These are phyloP conservation scores for Crossaster papposus DNA, from an alignment of 53 echinoderm and acorn worm species.

Conservation along the genomic window DNA sequence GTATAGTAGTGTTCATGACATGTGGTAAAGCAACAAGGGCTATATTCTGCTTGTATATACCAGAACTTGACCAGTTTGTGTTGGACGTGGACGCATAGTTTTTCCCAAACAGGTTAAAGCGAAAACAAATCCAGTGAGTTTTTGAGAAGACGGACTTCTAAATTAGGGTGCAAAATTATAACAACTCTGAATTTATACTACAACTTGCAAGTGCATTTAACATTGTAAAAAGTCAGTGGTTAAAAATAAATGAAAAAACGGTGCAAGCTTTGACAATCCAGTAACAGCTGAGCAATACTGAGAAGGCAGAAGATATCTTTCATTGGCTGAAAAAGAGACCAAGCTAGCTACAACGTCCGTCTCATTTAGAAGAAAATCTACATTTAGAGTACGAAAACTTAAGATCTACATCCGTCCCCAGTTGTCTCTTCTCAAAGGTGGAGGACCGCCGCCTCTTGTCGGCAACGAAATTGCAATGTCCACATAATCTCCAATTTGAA, in stretches of 20 bases:
- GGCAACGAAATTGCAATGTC: constrained; percentile 96
- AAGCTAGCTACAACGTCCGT: background rate
- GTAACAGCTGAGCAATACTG: no score
- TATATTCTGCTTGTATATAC: no score
- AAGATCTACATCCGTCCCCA: constrained; percentile 59
- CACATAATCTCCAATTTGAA: constrained; percentile 92
- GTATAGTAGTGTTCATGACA: no score
- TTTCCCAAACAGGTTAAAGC: no score
- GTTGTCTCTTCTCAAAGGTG: constrained; percentile 49
- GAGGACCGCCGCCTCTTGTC: constrained; percentile 72
- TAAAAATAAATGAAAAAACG: no score
- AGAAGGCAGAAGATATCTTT: no score
- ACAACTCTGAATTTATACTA: background rate
- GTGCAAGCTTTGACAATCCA: no score
- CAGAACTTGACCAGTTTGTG: no score
- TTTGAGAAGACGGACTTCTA: background rate
- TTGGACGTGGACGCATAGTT: no score
- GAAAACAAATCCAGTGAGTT: background rate
- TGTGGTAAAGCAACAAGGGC: no score
- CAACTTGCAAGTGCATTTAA: no score
- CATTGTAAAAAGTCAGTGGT: no score
- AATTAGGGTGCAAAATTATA: background rate
- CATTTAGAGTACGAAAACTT: background rate
- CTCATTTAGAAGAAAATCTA: background rate
- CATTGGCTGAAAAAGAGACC: background rate